Evolutionary conservation across 2,797 vertebrate genomes (phyloP).

Genomic region (Gila robusta): DNA sequence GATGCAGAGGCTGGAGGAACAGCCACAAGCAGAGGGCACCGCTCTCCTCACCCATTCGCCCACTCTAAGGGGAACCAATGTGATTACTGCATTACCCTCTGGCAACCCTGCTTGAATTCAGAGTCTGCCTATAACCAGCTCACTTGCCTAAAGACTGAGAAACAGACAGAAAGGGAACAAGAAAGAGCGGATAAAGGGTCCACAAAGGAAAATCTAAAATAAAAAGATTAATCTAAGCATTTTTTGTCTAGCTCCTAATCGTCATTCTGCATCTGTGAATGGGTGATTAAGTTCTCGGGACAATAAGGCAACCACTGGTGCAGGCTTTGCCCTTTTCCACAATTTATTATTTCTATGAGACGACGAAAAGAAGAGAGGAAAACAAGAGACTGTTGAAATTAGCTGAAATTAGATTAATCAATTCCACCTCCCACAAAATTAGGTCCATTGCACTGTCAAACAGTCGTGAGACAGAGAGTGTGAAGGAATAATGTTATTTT

Average conservation of each 20-base stretch:
- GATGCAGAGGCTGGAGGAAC: slow-evolving; percentile 58
- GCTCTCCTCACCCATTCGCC: slow-evolving; percentile 57
- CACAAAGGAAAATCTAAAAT: slow-evolving; percentile 27
- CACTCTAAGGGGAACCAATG: slow-evolving; percentile 65
- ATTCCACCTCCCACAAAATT: background rate
- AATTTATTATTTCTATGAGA: slow-evolving; percentile 13
- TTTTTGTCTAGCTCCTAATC: background rate
- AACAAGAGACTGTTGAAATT: slow-evolving; percentile 21
- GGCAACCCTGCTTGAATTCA: slow-evolving; percentile 56
- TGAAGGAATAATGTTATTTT: slow-evolving; percentile 16
- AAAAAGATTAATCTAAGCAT: slow-evolving; percentile 24
- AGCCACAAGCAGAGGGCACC: slow-evolving; percentile 63
- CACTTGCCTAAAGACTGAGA: slow-evolving; percentile 47
- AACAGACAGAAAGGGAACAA: slow-evolving; percentile 37
- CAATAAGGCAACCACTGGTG: slow-evolving; percentile 5
- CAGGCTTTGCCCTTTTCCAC: slow-evolving; percentile 1
- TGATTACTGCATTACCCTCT: slow-evolving; percentile 68
- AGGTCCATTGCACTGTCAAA: slow-evolving; percentile 17
- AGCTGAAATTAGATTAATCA: slow-evolving; percentile 16
- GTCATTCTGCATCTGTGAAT: background rate
- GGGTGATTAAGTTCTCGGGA: slow-evolving; percentile 11
- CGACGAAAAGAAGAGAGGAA: background rate
- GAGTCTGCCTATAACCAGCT: slow-evolving; percentile 43
- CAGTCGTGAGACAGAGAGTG: background rate
- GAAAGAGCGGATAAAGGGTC: slow-evolving; percentile 25